phyloP scores from a whole-genome alignment of 1,140 invertebrate genomes.

The Pseudobourletiella spinata region DNA sequence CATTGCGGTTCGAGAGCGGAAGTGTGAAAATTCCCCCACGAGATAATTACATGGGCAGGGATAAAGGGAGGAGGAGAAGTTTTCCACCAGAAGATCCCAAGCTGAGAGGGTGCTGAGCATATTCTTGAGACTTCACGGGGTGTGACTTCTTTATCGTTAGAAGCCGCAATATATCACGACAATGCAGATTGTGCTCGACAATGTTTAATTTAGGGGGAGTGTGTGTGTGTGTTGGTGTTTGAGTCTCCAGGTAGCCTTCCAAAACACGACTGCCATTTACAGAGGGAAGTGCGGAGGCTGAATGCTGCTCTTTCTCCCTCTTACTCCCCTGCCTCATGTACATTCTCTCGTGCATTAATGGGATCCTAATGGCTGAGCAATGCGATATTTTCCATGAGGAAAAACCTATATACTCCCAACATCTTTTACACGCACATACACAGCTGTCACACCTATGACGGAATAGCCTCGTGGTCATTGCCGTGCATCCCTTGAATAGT shows the following conservation, averaged over 20 bases:
- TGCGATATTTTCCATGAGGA: constrained; percentile 16
- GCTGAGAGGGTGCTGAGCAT: constrained; percentile 9
- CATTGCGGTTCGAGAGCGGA: too few species aligned
- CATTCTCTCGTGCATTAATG: constrained; percentile 29
- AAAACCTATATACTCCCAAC: constrained; percentile 6
- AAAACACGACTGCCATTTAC: too few species aligned
- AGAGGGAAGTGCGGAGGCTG: too few species aligned
- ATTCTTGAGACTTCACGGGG: constrained; percentile 16
- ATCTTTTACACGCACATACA: too few species aligned
- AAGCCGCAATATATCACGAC: constrained; percentile 26
- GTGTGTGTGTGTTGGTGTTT: background rate
- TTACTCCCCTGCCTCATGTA: too few species aligned
- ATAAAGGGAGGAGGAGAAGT: background rate
- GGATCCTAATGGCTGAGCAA: constrained; percentile 27
- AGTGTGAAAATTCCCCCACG: background rate
- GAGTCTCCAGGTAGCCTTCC: too few species aligned
- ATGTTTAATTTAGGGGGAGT: constrained; percentile 26
- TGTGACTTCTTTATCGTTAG: constrained; percentile 28
- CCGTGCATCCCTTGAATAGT: constrained; percentile 7
- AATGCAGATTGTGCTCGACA: constrained; percentile 32
- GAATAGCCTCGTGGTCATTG: constrained; percentile 9
- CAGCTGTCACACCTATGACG: constrained; percentile 27
- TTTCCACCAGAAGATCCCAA: background rate
- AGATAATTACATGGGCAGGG: background rate
- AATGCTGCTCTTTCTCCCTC: too few species aligned